Evolutionary conservation across 2,888 invertebrate species (phyloP).

Genomic region (Masnerella sp.): DNA sequence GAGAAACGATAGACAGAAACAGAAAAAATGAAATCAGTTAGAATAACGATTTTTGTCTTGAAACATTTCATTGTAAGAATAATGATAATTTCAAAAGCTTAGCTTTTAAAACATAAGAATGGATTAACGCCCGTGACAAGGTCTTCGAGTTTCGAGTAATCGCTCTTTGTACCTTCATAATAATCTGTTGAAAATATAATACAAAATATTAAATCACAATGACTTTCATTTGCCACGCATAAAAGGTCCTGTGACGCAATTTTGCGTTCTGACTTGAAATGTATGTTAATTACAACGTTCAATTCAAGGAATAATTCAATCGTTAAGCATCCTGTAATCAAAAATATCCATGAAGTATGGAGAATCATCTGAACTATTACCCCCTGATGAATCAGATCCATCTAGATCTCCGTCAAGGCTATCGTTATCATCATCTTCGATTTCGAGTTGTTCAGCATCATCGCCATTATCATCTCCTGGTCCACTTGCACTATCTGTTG

Average conservation of each 20-base stretch:
- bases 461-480: conserved; percentile 67
- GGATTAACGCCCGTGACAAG: not conserved
- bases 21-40: too few species aligned
- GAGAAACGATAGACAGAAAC: too few species aligned
- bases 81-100: too few species aligned
- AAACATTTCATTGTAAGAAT: too few species aligned
- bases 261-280: too few species aligned
- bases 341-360: too few species aligned
- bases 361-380: not conserved
- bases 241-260: too few species aligned
- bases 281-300: not conserved
- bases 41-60: too few species aligned
- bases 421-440: conserved; percentile 69
- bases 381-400: not conserved
- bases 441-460: conserved; percentile 66
- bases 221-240: conserved; percentile 25
- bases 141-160: not conserved
- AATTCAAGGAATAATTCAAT: too few species aligned
- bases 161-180: conserved; percentile 28
- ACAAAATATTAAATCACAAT: conserved; percentile 29
- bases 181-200: conserved; percentile 23
- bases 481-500: conserved; percentile 64
- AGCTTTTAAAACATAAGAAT: too few species aligned
- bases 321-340: too few species aligned
- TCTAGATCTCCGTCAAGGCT: conserved; percentile 39